These are phyloP conservation scores for Drosophila miranda DNA, from an alignment of 1,140 invertebrate genomes.

Conservation along the genomic window DNA sequence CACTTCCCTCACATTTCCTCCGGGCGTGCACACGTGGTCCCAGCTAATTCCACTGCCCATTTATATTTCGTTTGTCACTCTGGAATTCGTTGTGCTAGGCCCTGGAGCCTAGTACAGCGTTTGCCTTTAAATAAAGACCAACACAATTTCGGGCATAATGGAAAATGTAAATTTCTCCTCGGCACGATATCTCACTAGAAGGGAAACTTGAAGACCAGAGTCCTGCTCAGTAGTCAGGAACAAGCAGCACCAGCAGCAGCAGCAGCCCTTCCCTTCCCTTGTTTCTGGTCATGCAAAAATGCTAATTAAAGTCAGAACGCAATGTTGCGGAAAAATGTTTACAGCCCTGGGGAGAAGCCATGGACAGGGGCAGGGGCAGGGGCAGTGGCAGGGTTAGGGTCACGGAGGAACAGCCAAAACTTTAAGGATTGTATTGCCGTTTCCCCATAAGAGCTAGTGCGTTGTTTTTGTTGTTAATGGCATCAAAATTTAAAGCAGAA, in stretches of 20 bases:
- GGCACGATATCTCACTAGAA: slow-evolving; percentile 4
- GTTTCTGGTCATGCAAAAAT: slow-evolving; percentile 49
- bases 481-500: slow-evolving; percentile 63
- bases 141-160: slow-evolving; percentile 20
- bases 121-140: slow-evolving; percentile 8
- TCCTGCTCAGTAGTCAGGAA: slow-evolving; percentile 7
- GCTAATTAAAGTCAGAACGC: slow-evolving; percentile 76
- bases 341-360: slow-evolving; percentile 26
- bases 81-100: background rate
- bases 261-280: slow-evolving; percentile 6
- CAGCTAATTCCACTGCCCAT: too few species aligned
- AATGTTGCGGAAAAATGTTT: slow-evolving; percentile 79
- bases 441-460: slow-evolving; percentile 23
- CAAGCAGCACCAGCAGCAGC: background rate
- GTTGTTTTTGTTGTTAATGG: slow-evolving; percentile 58
- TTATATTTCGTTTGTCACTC: too few species aligned
- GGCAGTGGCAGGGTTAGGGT: slow-evolving; percentile 3
- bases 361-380: background rate
- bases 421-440: slow-evolving; percentile 52
- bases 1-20: too few species aligned
- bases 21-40: too few species aligned
- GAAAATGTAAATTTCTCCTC: slow-evolving; percentile 47
- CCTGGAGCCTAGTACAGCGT: too few species aligned
- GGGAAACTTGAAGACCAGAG: slow-evolving; percentile 12
- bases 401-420: slow-evolving; percentile 31